Evolutionary conservation across 1,140 invertebrate species (phyloP), one percentile per base, ranked within the genome.

Genomic region (Bombyx mori): DNA sequence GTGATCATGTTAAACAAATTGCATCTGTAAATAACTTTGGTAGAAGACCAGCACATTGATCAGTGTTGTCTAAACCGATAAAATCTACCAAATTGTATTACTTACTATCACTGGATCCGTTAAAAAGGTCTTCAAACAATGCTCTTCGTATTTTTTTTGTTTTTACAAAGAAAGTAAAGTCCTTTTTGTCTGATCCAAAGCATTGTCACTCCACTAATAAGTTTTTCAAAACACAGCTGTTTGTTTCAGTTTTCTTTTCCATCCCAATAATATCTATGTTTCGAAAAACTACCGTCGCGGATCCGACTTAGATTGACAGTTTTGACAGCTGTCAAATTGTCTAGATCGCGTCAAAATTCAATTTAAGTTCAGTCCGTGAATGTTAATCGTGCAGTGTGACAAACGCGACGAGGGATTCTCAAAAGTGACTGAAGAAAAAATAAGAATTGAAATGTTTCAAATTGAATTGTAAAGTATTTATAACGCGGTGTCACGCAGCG

Each of bases 21-120:
- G 83, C 83, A 71, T 77, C 26, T 86, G 83, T 86, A 86, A 81
- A 86, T 86, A 86, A 84, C 58, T 60, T 74, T 77, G 79, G 79
- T 84, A 83, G 79, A 77, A 64, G 56, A 63, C 71, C 73, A 70
- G 68, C 75, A 81, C 75, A 67, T 71, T 65, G 63, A 65, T 59
- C 54, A 42, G 73, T 80, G 75, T 79, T 82, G 69, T 35, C 26
- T 35, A 5, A 35, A 35, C 26, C 4, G 26, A 35, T 35, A 35
- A 35, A 35, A 5, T 74, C 75, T 81, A 77, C 79, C 78, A 74
- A 81, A 76, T 78, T 65, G 58, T 65, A 58, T 53, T 56, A 51
- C 7, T 53, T 56, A 51, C 7, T 58, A 51, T 44, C 22, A 43
- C 49, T 48, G 47, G 54, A 53, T 18, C 45, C 10, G 7, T 48